phyloP scores from a whole-genome alignment of 2,113 vertebrate genomes.

The Felis chaus region DNA sequence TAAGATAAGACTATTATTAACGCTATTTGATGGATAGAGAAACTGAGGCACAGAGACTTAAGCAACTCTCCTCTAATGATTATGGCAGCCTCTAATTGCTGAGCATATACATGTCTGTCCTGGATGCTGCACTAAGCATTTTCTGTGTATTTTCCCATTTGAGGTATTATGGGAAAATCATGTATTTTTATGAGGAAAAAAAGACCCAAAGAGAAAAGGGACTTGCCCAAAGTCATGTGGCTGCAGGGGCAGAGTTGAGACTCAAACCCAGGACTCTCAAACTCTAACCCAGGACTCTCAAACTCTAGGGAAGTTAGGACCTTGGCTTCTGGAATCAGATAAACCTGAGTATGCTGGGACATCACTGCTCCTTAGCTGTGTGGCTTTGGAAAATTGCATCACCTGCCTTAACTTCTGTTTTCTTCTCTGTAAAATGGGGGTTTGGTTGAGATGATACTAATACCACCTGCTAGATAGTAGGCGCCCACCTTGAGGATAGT shows the following conservation, averaged over 20 bases:
- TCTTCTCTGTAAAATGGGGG: not conserved
- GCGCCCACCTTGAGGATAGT: not conserved
- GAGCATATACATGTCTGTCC: not conserved
- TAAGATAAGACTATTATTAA: not conserved
- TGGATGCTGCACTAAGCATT: not conserved
- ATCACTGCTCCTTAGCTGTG: not conserved
- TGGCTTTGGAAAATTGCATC: not conserved
- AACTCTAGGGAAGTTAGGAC: not conserved
- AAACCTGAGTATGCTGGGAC: not conserved
- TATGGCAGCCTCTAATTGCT: not conserved
- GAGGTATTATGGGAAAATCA: not conserved
- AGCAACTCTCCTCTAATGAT: not conserved
- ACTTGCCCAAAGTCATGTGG: not conserved
- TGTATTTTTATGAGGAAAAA: not conserved
- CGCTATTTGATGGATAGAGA: not conserved
- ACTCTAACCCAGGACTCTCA: not conserved
- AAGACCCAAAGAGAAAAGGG: not conserved
- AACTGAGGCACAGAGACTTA: not conserved
- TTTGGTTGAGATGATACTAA: slow-evolving; percentile 12
- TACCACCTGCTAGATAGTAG: not conserved
- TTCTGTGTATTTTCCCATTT: not conserved
- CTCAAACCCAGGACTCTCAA: not conserved
- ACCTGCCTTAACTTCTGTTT: not conserved
- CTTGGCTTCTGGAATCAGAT: not conserved
- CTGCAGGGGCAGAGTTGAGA: not conserved